Conservation (phyloP, 2,797 vertebrate species). For the Argentina silus region DNA sequence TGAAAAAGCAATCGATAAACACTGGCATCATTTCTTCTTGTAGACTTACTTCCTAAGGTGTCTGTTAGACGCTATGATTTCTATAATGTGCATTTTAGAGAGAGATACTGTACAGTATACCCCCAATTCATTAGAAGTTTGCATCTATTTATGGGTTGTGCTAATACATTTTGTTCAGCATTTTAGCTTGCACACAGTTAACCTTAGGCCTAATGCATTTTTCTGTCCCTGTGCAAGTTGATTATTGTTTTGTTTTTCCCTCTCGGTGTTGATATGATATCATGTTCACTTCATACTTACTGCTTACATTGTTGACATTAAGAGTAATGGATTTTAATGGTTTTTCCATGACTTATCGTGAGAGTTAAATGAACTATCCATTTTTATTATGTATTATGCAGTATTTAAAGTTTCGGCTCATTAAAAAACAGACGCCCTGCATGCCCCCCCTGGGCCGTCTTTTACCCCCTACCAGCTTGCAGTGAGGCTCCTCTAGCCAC, state of each 20-base stretch:
- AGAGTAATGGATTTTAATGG: constrained; percentile 97
- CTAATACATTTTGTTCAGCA: neutral
- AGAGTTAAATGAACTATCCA: constrained; percentile 98
- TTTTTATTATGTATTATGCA: constrained; percentile 99
- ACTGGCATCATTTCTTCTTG: neutral
- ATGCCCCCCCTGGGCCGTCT: constrained; percentile 79
- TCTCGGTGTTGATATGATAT: constrained; percentile 54
- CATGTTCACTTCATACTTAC: constrained; percentile 84
- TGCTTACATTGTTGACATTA: constrained; percentile 96
- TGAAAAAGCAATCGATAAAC: neutral
- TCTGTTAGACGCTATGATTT: neutral
- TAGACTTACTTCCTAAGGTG: neutral
- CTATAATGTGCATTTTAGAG: neutral
- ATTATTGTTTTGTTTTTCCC: constrained; percentile 68
- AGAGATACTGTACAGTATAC: neutral
- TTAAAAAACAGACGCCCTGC: constrained; percentile 94
- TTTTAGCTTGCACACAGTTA: constrained; percentile 43
- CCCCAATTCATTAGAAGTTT: neutral
- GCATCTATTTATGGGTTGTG: neutral
- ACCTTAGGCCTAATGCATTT: constrained; percentile 37
- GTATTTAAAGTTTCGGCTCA: constrained; percentile 99
- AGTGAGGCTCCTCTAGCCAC: constrained; percentile 89
- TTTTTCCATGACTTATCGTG: constrained; percentile 92
- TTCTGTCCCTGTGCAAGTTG: constrained; percentile 57
- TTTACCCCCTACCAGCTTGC: constrained; percentile 88